Conservation (phyloP, 2,113 vertebrate species). For the Zosterops lateralis region DNA sequence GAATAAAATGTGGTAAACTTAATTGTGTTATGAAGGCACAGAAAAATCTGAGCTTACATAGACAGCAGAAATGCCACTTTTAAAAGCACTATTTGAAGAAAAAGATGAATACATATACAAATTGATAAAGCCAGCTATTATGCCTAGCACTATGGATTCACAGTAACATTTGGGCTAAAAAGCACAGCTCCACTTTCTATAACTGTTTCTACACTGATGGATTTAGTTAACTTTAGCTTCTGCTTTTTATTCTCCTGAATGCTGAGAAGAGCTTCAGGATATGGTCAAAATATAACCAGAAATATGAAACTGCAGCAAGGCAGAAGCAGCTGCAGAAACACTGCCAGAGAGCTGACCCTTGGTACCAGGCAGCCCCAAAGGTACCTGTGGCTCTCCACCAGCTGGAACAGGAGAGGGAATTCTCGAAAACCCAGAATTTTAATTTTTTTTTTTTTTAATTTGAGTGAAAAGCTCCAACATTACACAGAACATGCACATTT, state of each 20-base stretch:
- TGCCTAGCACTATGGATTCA: not conserved
- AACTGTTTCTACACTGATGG: not conserved
- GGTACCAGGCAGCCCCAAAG: not conserved
- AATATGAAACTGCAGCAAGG: not conserved
- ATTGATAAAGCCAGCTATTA: not conserved
- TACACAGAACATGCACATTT: not conserved
- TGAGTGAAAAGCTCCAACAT: not conserved
- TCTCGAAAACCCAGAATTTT: not conserved
- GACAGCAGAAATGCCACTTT: conserved; percentile 36
- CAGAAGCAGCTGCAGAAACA: not conserved
- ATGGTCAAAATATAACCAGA: not conserved
- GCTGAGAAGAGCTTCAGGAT: not conserved
- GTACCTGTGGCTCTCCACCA: not conserved
- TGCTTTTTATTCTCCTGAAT: not conserved
- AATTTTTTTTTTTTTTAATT: not conserved
- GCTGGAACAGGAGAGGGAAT: not conserved
- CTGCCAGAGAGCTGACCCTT: not conserved
- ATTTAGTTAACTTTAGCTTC: not conserved
- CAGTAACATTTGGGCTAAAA: not conserved
- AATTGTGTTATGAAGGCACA: conserved; percentile 31
- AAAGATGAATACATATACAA: not conserved
- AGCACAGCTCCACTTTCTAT: not conserved
- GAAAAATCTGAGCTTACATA: conserved; percentile 21
- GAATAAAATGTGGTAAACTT: conserved; percentile 35
- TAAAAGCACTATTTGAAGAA: not conserved